Percentiles rank a stretch among this genome's conserved stretches.
Conservation (phyloP, 2,888 invertebrate genomes). For the Cyclophora punctaria region DNA sequence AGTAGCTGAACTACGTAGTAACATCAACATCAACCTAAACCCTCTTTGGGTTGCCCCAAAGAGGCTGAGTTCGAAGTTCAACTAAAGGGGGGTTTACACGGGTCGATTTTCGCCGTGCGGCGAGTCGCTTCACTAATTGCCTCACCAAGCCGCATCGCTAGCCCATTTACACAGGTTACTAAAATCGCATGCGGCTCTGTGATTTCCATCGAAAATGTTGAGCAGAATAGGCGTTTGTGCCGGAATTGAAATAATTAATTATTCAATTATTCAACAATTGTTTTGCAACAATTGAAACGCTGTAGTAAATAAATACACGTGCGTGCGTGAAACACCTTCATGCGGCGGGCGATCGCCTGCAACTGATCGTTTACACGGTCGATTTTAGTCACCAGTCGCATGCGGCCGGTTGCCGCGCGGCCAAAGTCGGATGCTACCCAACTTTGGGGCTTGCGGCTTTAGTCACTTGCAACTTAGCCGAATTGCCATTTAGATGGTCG, state of each 20-base stretch:
- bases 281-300: no score
- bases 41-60: no score
- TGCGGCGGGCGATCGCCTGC: constrained; percentile 17
- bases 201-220: constrained; percentile 31
- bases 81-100: constrained; percentile 15
- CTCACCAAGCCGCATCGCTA: constrained; percentile 28
- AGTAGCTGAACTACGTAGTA: no score
- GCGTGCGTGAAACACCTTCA: constrained; percentile 8
- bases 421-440: constrained; percentile 32
- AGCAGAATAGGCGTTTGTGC: no score
- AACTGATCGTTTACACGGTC: constrained; percentile 17
- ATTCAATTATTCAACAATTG: no score
- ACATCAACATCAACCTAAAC: no score
- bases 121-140: constrained; percentile 22
- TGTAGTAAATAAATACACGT: no score
- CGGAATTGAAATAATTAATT: no score
- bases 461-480: constrained; percentile 29
- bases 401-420: constrained; percentile 31
- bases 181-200: constrained; percentile 35
- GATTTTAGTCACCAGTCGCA: constrained; percentile 17
- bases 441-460: constrained; percentile 35
- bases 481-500: constrained; percentile 24
- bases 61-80: no score
- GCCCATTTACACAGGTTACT: constrained; percentile 32
- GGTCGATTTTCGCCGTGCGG: constrained; percentile 37